Evolutionary conservation across 1,140 invertebrate species (phyloP).

Genomic region (Bradysia coprophila): DNA sequence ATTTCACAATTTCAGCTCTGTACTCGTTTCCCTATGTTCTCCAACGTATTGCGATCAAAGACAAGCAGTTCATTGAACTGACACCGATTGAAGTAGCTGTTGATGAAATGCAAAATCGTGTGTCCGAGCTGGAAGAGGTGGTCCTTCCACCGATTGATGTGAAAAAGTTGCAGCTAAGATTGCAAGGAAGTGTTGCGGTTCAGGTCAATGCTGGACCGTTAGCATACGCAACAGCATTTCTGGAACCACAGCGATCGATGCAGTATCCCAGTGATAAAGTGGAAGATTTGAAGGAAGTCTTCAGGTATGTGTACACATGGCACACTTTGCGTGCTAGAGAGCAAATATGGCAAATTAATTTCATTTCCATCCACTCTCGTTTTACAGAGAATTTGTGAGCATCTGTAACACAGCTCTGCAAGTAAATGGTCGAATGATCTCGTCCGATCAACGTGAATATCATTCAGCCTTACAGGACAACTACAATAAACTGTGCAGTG

Average conservation of each 20-base stretch:
- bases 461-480: constrained; percentile 70
- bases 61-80: constrained; percentile 56
- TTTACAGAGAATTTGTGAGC: constrained; percentile 70
- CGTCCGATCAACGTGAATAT: constrained; percentile 72
- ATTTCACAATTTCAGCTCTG: constrained; percentile 37
- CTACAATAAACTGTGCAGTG: constrained; percentile 66
- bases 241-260: constrained; percentile 43
- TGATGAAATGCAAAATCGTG: constrained; percentile 75
- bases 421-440: constrained; percentile 69
- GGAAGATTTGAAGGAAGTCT: constrained; percentile 66
- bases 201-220: constrained; percentile 91
- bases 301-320: constrained; percentile 66
- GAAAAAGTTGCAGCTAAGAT: constrained; percentile 73
- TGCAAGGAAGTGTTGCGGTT: constrained; percentile 80
- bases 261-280: constrained; percentile 65
- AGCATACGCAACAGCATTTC: constrained; percentile 79
- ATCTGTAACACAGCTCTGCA: constrained; percentile 74
- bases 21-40: constrained; percentile 84
- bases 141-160: constrained; percentile 62
- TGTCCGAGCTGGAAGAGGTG: constrained; percentile 69
- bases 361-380: too few relatives aligned
- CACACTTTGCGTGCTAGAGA: too few relatives aligned
- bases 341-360: too few relatives aligned
- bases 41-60: constrained; percentile 60
- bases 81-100: constrained; percentile 87